Conservation (phyloP, 2,888 invertebrate species). For the Xestobium rufovillosum region DNA sequence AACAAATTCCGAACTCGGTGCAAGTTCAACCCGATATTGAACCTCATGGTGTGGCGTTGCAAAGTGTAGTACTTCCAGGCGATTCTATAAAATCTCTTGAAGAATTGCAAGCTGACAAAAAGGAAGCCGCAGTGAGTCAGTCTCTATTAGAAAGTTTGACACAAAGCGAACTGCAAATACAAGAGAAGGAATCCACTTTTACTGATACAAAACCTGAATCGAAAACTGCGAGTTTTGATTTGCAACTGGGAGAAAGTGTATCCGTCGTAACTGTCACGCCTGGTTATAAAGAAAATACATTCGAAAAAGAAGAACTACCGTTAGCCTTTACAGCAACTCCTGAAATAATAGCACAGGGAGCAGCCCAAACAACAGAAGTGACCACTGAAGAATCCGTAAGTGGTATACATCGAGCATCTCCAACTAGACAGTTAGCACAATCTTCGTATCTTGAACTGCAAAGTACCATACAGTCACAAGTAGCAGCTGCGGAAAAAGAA, state of each 20-base stretch:
- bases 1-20: slow-evolving; percentile 39
- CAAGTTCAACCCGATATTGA: slow-evolving; percentile 49
- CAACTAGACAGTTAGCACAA: slow-evolving; percentile 44
- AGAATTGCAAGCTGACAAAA: slow-evolving; percentile 37
- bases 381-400: slow-evolving; percentile 49
- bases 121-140: slow-evolving; percentile 31
- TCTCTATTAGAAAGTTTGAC: slow-evolving; percentile 50
- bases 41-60: slow-evolving; percentile 51
- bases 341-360: slow-evolving; percentile 44
- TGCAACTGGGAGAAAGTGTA: slow-evolving; percentile 50
- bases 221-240: slow-evolving; percentile 45
- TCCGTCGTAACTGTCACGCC: slow-evolving; percentile 49
- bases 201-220: slow-evolving; percentile 41
- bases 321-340: slow-evolving; percentile 32
- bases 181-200: slow-evolving; percentile 53
- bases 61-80: slow-evolving; percentile 49
- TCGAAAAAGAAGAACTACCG: slow-evolving; percentile 39
- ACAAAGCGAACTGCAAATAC: slow-evolving; percentile 48
- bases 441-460: slow-evolving; percentile 48
- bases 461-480: slow-evolving; percentile 49
- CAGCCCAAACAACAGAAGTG: slow-evolving; percentile 50
- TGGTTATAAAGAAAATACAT: slow-evolving; percentile 50
- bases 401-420: slow-evolving; percentile 40
- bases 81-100: slow-evolving; percentile 28
- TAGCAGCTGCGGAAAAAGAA: slow-evolving; percentile 53